Conservation (phyloP, 2,113 vertebrate genomes). For the Esox niger region DNA sequence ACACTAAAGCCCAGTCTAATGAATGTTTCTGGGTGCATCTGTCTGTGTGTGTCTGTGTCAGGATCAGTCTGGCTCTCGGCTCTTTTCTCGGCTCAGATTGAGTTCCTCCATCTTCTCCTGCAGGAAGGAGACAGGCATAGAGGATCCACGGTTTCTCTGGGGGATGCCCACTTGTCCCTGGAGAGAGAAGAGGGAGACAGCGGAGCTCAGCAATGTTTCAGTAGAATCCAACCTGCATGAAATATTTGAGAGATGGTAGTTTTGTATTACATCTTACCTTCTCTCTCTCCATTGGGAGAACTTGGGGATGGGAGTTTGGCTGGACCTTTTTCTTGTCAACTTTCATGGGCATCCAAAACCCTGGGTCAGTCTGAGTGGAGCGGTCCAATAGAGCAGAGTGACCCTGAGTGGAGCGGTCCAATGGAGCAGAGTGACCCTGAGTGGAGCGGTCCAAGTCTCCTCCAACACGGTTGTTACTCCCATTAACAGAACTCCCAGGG, state of each 20-base stretch:
- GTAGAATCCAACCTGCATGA: too few relatives aligned
- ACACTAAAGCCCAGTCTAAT: slow-evolving; percentile 37
- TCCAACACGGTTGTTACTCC: slow-evolving; percentile 47
- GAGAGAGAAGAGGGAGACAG: slow-evolving; percentile 33
- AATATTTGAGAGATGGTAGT: too few relatives aligned
- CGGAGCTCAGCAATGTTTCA: too few relatives aligned
- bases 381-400: slow-evolving; percentile 47
- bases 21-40: slow-evolving; percentile 35
- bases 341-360: slow-evolving; percentile 60
- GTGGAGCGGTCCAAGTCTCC: background rate
- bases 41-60: background rate
- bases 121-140: slow-evolving; percentile 55
- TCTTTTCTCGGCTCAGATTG: slow-evolving; percentile 72
- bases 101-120: slow-evolving; percentile 75
- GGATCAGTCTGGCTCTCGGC: slow-evolving; percentile 71
- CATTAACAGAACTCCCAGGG: slow-evolving; percentile 57
- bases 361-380: slow-evolving; percentile 72
- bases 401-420: too few relatives aligned
- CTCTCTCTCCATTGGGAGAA: slow-evolving; percentile 54
- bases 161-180: slow-evolving; percentile 32
- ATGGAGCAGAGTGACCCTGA: too few relatives aligned
- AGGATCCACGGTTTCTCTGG: slow-evolving; percentile 52
- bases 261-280: background rate
- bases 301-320: slow-evolving; percentile 30
- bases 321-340: slow-evolving; percentile 50